Evolutionary conservation across 2,888 invertebrate species (phyloP), one percentile per base, ranked within the genome.

Genomic region (Agriotes lineatus): DNA sequence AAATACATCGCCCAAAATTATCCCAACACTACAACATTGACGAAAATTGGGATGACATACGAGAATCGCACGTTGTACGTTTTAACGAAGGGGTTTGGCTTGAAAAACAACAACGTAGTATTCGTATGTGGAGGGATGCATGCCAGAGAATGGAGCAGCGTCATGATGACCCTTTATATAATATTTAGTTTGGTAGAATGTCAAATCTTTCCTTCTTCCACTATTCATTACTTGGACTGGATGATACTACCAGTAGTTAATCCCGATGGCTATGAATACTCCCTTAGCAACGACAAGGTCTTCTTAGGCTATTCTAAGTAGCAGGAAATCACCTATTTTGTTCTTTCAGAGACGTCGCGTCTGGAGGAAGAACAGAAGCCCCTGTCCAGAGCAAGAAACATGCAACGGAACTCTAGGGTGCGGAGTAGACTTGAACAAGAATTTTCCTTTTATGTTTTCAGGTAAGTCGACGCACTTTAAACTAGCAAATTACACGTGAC

Each of bases 241-340:
- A 2, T 37, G 19, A 37, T 57, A n/a, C 19, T 57, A 9, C 57
- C 57, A 1, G 57, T 57, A 37, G 37, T 14, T 20, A 57, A 57
- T 14, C 57, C 57, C 1, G 57, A 57, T 57, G 57, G 57, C 2
- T 57, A 57, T 12, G 57, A 2, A 2, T 57, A 57, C 19, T 35
- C 37, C 19, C 33, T 39, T 57, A 19, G 2, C 7, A 1, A 45
- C 12, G 12, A 14, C 1, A 45, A 59, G 33, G 44, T 44, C 14
- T 25, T 12, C 2, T 2, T 35, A 35, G 4, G 4, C 9, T 6
- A 9, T 30, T 6, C 5, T 9, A 30, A 30, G 9, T 6, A 30
- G 4, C 9, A 4, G 5, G 30, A 30, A 30, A n/a, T n/a, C n/a
- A n/a, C 30, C 9, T 6, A 30, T 30, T 30, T 54, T 25, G 5